Evolutionary conservation across 2,113 vertebrate species (phyloP).

Genomic region (Romanogobio albipinnatus): DNA sequence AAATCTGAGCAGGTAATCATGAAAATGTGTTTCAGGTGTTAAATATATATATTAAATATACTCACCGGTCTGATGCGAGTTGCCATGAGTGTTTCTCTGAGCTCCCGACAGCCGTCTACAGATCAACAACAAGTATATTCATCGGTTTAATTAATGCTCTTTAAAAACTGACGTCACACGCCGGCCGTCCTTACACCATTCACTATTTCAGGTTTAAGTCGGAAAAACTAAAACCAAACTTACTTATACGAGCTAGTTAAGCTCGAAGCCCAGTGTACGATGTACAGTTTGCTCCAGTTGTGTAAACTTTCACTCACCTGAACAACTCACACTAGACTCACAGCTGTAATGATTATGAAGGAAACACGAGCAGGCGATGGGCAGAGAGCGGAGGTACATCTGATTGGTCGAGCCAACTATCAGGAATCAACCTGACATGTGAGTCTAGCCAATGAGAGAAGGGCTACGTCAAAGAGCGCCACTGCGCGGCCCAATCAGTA

Average conservation of each 20-base stretch:
- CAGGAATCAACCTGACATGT: not conserved
- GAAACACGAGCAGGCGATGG: constrained; percentile 52
- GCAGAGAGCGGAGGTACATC: constrained; percentile 59
- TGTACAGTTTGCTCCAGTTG: too few relatives aligned
- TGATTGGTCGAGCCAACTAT: constrained; percentile 63
- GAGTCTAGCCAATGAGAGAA: constrained; percentile 59
- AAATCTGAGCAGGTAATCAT: not conserved
- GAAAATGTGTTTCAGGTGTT: not conserved
- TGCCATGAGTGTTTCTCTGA: constrained; percentile 62
- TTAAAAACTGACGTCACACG: not conserved
- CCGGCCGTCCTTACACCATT: not conserved
- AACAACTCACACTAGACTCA: not conserved
- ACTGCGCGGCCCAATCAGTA: constrained; percentile 61
- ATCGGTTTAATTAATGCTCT: not conserved
- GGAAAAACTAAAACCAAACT: not conserved
- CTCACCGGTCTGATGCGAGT: constrained; percentile 79
- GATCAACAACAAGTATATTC: not conserved
- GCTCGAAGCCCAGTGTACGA: not conserved
- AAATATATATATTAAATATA: constrained; percentile 13
- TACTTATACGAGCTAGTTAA: not conserved
- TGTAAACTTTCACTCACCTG: not conserved
- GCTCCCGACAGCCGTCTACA: not conserved
- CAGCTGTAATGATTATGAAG: not conserved
- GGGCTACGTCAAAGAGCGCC: constrained; percentile 70
- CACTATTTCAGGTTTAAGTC: not conserved